Conservation (phyloP, 1,140 invertebrate species). For the Onthophagus taurus region DNA sequence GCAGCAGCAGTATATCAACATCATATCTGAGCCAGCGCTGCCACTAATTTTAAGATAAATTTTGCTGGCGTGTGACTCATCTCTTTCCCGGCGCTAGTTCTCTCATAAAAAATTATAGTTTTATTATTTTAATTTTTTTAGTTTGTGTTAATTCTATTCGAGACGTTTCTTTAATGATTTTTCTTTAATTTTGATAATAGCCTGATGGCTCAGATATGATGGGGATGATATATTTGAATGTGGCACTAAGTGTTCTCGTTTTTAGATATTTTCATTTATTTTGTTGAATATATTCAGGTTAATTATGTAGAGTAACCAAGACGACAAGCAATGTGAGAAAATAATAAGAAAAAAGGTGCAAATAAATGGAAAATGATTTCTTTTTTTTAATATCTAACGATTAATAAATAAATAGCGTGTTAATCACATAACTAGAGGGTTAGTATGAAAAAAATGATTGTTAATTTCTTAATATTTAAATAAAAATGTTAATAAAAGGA, state of each 20-base stretch:
- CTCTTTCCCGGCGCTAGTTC: slow-evolving; percentile 15
- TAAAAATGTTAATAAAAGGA: slow-evolving; percentile 8
- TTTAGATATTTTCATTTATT: slow-evolving; percentile 8
- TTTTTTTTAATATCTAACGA: no score
- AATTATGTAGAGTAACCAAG: not conserved
- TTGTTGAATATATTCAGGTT: slow-evolving; percentile 2
- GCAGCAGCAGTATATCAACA: no score
- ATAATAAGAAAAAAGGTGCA: no score
- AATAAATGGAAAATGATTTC: no score
- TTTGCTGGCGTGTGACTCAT: slow-evolving; percentile 21
- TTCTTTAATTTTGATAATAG: slow-evolving; percentile 34
- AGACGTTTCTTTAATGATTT: not conserved
- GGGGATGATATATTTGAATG: slow-evolving; percentile 54
- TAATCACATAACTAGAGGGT: slow-evolving; percentile 5
- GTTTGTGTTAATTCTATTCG: no score
- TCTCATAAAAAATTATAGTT: slow-evolving; percentile 13
- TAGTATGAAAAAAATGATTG: not conserved
- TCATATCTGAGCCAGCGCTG: slow-evolving; percentile 53
- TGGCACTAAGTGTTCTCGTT: slow-evolving; percentile 47
- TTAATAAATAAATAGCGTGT: no score
- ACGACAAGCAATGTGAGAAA: not conserved
- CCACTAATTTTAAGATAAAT: no score
- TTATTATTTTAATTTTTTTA: no score
- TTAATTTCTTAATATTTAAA: slow-evolving; percentile 6
- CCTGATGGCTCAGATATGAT: slow-evolving; percentile 57